Percentiles rank a stretch among this genome's conserved stretches.
Conservation (phyloP, 2,888 invertebrate genomes). For the Coenonympha arcania region DNA sequence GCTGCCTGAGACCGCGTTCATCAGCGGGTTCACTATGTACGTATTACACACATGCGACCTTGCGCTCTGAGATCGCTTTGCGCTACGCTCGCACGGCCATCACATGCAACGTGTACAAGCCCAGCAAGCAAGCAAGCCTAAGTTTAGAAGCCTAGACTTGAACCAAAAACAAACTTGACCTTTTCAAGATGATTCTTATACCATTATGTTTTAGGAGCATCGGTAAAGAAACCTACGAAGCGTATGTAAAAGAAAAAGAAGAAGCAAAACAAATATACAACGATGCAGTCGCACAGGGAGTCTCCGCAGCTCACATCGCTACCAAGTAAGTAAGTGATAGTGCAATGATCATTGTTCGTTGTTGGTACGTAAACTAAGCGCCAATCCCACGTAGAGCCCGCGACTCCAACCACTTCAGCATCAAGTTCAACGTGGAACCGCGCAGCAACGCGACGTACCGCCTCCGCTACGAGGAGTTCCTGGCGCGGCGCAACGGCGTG, state of each 20-base stretch:
- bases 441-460: conserved; percentile 78
- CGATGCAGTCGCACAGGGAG: conserved; percentile 73
- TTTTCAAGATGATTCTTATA: too few relatives aligned
- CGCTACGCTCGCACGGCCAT: too few relatives aligned
- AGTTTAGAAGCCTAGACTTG: too few relatives aligned
- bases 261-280: conserved; percentile 75
- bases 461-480: conserved; percentile 81
- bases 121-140: too few relatives aligned
- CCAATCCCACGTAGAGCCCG: conserved; percentile 77
- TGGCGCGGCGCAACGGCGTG: conserved; percentile 76
- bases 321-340: conserved; percentile 50
- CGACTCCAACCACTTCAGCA: conserved; percentile 80
- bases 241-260: conserved; percentile 78
- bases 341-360: too few relatives aligned
- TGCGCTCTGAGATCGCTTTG: too few relatives aligned
- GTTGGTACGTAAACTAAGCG: too few relatives aligned
- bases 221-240: conserved; percentile 76
- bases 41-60: too few relatives aligned
- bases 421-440: conserved; percentile 79
- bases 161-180: too few relatives aligned
- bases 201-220: conserved; percentile 64
- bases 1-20: too few relatives aligned
- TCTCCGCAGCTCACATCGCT: conserved; percentile 76
- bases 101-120: too few relatives aligned
- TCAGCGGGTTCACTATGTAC: background rate